phyloP scores from a whole-genome alignment of 2,888 invertebrate species.

The Empis livida region DNA sequence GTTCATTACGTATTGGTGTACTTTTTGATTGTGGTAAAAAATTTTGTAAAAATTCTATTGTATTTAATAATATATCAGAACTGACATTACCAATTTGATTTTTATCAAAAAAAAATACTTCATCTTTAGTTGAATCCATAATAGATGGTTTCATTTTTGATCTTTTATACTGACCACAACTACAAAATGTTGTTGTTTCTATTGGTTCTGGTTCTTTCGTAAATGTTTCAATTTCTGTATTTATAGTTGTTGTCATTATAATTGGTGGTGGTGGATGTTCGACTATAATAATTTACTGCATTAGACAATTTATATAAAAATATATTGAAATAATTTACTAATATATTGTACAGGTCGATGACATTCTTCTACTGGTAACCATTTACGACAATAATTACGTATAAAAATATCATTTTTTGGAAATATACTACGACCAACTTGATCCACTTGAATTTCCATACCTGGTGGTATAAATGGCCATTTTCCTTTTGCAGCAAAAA shows the following conservation, averaged over 20 bases:
- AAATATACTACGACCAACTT: conserved; percentile 26
- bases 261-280: background rate
- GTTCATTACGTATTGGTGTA: background rate
- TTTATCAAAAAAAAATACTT: conserved; percentile 4
- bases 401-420: conserved; percentile 27
- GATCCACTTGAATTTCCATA: conserved; percentile 28
- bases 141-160: background rate
- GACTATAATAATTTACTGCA: background rate
- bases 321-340: conserved; percentile 13
- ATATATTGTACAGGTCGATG: conserved; percentile 20
- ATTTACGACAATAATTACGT: conserved; percentile 27
- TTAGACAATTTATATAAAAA: background rate
- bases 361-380: conserved; percentile 31
- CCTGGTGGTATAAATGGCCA: conserved; percentile 34
- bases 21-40: conserved; percentile 24
- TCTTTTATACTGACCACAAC: background rate
- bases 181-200: background rate
- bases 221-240: conserved; percentile 20
- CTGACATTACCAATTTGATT: conserved; percentile 26
- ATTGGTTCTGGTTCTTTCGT: conserved; percentile 9
- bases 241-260: conserved; percentile 16
- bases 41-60: conserved; percentile 30
- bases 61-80: conserved; percentile 27
- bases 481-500: conserved; percentile 33
- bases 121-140: background rate